Conservation (phyloP, 2,888 invertebrate species). For the Colostygia pectinataria region DNA sequence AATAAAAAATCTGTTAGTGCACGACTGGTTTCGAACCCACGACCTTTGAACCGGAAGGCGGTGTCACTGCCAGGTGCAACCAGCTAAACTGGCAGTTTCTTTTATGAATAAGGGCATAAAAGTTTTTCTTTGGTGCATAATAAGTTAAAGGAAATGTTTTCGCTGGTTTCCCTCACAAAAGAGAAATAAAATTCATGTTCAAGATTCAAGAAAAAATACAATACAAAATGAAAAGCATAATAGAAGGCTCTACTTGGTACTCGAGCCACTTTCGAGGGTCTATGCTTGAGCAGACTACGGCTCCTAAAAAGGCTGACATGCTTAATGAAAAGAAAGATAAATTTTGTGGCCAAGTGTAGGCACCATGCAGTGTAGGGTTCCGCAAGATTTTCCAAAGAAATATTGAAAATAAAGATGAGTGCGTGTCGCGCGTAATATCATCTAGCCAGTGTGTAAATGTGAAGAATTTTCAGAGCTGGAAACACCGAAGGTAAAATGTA, state of each 20-base stretch:
- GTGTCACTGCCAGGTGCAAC: too few species aligned
- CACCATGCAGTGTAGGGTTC: too few species aligned
- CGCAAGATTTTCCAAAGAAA: too few species aligned
- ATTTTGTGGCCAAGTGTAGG: slow-evolving; percentile 10
- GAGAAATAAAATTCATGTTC: slow-evolving; percentile 24
- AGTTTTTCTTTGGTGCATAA: not conserved
- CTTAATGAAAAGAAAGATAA: slow-evolving; percentile 18
- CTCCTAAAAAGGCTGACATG: slow-evolving; percentile 28
- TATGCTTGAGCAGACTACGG: slow-evolving; percentile 8
- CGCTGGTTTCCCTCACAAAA: slow-evolving; percentile 16
- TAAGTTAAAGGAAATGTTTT: slow-evolving; percentile 19
- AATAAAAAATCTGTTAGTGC: too few species aligned
- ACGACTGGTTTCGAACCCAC: too few species aligned
- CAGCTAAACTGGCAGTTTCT: too few species aligned
- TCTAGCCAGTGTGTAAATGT: too few species aligned
- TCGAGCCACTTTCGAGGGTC: slow-evolving; percentile 10
- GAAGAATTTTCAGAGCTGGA: too few species aligned
- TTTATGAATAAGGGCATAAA: too few species aligned
- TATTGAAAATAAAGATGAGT: too few species aligned
- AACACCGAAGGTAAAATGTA: too few species aligned
- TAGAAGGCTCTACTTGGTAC: slow-evolving; percentile 17
- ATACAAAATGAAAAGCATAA: slow-evolving; percentile 28
- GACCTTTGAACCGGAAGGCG: too few species aligned
- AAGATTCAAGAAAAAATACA: slow-evolving; percentile 20
- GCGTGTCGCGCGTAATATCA: not conserved